Conservation (phyloP, 2,113 vertebrate genomes). For the Myrmecophaga tridactyla region DNA sequence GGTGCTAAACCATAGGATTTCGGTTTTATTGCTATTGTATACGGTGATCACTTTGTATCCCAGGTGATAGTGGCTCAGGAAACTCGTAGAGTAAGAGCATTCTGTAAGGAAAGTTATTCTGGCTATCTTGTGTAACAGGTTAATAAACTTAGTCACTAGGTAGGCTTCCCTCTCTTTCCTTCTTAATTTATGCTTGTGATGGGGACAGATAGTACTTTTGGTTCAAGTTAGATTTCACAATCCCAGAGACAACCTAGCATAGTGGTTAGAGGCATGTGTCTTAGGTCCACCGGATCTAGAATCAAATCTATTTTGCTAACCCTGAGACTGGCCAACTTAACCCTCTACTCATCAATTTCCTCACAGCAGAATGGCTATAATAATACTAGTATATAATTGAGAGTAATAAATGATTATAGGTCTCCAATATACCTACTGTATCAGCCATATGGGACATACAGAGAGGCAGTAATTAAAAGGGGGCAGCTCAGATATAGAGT, state of each 20-base stretch:
- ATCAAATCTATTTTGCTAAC: too few species aligned
- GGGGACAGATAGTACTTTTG: background rate
- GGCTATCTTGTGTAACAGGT: background rate
- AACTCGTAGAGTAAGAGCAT: background rate
- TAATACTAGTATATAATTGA: background rate
- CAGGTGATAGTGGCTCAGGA: background rate
- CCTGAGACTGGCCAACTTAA: background rate
- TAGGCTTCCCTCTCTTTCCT: background rate
- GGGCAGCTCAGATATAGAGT: background rate
- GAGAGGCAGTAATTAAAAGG: background rate
- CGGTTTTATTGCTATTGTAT: background rate
- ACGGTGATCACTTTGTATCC: background rate
- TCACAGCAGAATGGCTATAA: background rate
- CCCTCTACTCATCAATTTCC: background rate
- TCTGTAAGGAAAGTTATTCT: background rate
- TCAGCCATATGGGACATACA: background rate
- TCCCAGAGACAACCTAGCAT: background rate
- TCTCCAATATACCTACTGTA: background rate
- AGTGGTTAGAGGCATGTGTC: background rate
- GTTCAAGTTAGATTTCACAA: background rate
- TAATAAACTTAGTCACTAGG: background rate
- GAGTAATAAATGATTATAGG: background rate
- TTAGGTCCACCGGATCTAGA: background rate
- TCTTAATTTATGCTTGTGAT: background rate
- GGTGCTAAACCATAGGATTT: background rate